Base-by-base conservation (phyloP, 2,888 invertebrate species). In the Zhuqinia jingwanae region DNA sequence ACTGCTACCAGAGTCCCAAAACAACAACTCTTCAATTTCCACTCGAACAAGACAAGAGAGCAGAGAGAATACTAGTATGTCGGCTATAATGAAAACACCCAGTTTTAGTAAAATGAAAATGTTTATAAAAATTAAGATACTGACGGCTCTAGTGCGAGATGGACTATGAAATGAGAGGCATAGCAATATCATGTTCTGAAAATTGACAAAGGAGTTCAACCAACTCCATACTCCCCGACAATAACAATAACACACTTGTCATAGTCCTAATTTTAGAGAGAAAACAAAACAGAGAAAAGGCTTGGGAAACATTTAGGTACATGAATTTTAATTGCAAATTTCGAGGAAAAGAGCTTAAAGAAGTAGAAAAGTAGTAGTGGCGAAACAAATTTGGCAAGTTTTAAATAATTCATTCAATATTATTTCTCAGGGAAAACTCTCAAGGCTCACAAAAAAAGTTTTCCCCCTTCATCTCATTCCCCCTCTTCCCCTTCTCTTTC, bases 321-420 rank as follows among this genome's bases (percentile, higher is more conserved):
- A 56, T 17, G 42, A 27, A 30, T 58, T 77, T 60, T 60, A 77
- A 45, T 56, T 42, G 76, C 58, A 58, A 77, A 77, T 42, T 77
- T 42, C 30, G 30, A 77, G 42, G 11, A 73, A 15, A 56, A 20
- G 58, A 11, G 22, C 58, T 5, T 1, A 22, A 77, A n/a, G 25
- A 17, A 22, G 22, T 11, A 22, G n/a, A n/a, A n/a, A n/a, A n/a
- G n/a, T n/a, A n/a, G n/a, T n/a, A n/a, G n/a, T n/a, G n/a, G n/a
- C n/a, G n/a, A n/a, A 22, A 58, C 25, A 58, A 25, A 22, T 60
- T 60, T 22, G 8, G 17, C n/a, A 3, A 60, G 17, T 45, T 77
- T 77, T 45, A 20, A 60, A n/a, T 63, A 77, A 47, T 77, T 77
- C 77, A 22, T 77, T 77, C 77, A 77, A n/a, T n/a, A n/a, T 77